Evolutionary conservation across 2,888 invertebrate genomes (phyloP).

Genomic region (Cephalotes varians): DNA sequence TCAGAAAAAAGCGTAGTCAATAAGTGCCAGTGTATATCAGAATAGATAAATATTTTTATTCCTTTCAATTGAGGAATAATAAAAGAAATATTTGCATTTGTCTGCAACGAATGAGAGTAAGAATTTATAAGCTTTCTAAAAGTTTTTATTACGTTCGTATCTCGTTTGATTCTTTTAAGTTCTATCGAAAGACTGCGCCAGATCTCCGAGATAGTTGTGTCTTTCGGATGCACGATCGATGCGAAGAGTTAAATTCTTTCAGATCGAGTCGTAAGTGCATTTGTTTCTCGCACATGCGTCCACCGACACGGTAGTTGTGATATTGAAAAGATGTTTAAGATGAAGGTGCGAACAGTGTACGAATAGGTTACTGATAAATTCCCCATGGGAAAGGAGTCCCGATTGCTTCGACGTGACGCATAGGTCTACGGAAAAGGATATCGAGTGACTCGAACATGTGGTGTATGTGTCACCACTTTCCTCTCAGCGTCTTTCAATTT

Average conservation of each 20-base stretch:
- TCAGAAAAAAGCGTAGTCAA: not conserved
- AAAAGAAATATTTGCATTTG: not conserved
- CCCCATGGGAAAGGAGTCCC: conserved; percentile 53
- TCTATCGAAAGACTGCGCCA: not conserved
- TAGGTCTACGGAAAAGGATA: conserved; percentile 71
- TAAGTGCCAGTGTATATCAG: not conserved
- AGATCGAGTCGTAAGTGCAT: conserved; percentile 5
- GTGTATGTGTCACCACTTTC: conserved; percentile 59
- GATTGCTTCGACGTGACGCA: conserved; percentile 76
- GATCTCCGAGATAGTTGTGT: not conserved
- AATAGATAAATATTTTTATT: not conserved
- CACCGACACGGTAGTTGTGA: not conserved
- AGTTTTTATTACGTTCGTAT: not conserved
- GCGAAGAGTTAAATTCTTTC: not conserved
- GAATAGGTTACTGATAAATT: conserved; percentile 60
- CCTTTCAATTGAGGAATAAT: not conserved
- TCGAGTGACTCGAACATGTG: conserved; percentile 75
- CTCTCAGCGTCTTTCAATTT: conserved; percentile 53
- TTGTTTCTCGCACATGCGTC: conserved; percentile 6
- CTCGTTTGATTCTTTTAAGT: not conserved
- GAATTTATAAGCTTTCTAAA: not conserved
- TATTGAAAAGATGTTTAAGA: conserved; percentile 16
- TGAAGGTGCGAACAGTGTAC: conserved; percentile 14
- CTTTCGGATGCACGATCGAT: not conserved
- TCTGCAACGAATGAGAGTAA: not conserved